These are phyloP conservation scores for Dicentrarchus labrax DNA, from an alignment of 2,113 vertebrate genomes.

Conservation along the genomic window DNA sequence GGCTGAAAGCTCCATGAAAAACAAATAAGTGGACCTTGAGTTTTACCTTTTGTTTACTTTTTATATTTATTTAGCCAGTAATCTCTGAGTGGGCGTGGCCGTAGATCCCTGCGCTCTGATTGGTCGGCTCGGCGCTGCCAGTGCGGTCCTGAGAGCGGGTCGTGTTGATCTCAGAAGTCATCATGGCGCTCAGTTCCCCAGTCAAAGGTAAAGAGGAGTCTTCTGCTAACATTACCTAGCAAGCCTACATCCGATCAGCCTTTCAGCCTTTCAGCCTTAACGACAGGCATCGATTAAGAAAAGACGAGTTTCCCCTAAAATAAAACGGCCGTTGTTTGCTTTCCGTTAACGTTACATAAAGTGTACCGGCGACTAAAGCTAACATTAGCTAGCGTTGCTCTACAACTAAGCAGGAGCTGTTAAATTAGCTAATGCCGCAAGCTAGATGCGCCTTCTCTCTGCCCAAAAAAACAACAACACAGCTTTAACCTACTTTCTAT, in stretches of 20 bases:
- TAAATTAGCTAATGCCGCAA: background rate
- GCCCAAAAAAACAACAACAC: background rate
- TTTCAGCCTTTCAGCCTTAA: background rate
- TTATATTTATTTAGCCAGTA: conserved; percentile 1
- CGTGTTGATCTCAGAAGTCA: conserved; percentile 84
- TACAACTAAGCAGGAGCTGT: background rate
- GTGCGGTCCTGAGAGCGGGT: conserved; percentile 56
- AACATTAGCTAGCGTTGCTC: conserved; percentile 48
- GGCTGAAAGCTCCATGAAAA: background rate
- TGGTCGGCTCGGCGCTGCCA: conserved; percentile 61
- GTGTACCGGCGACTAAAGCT: conserved; percentile 49
- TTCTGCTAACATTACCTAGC: conserved; percentile 8
- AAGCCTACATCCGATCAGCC: fast-evolving
- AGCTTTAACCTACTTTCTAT: background rate
- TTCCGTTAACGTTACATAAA: conserved; percentile 13
- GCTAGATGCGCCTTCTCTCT: background rate
- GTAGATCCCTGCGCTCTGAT: conserved; percentile 37
- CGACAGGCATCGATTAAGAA: background rate
- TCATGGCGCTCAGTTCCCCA: conserved; percentile 83
- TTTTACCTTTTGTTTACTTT: background rate
- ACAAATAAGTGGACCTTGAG: background rate
- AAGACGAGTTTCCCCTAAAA: fast-evolving
- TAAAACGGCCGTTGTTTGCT: background rate
- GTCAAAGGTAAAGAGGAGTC: conserved; percentile 80
- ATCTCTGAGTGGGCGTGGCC: conserved; percentile 38